Base-by-base conservation (phyloP, 2,888 invertebrate genomes). In the Phania funesta region DNA sequence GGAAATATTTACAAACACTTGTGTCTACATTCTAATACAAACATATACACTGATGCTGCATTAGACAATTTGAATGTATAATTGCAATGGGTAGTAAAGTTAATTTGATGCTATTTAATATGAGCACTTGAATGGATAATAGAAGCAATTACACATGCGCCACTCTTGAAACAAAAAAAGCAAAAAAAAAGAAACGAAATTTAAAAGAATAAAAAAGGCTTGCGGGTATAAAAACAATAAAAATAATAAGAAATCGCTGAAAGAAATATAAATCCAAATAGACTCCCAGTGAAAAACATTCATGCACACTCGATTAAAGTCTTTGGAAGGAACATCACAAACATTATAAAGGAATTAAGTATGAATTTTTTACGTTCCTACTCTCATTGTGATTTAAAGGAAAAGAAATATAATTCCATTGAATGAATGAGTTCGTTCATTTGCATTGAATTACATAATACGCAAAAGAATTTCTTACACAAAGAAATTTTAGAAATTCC, bases 101-200 rank as follows among this genome's bases (percentile, higher is more conserved):
- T 78, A 82, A 82, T 82, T 78, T 82, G 82, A 78, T 78, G 78
- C 74, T 75, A 82, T 78, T 82, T 82, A 82, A 82, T 82, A 71
- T 65, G 74, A 82, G 78, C 65, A 75, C 82, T 82, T 82, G 74
- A 70, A 78, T 75, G 74, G 78, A 82, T 78, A 78, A 82, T 82
- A 38, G 74, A 82, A 78, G 74, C 82, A 82, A 82, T 82, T 82
- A 82, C 74, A 78, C 70, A 82, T 82, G 78, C 78, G 78, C 78
- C 70, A 82, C 70, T 78, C 74, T 70, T 62, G 11, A 8, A 52
- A 32, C 24, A 56, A 41, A 50, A 16, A 65, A 48, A 26, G 8
- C 2, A 13, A 54, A 13, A 22, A 38, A 32, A 48, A 16, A 38
- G 32, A 74, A 44, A 32, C 20, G 1, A 62, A 44, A 13, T 50